These are phyloP conservation scores for Cyanoramphus novaezelandiae DNA, from an alignment of 2,113 vertebrate species.

Conservation along the genomic window DNA sequence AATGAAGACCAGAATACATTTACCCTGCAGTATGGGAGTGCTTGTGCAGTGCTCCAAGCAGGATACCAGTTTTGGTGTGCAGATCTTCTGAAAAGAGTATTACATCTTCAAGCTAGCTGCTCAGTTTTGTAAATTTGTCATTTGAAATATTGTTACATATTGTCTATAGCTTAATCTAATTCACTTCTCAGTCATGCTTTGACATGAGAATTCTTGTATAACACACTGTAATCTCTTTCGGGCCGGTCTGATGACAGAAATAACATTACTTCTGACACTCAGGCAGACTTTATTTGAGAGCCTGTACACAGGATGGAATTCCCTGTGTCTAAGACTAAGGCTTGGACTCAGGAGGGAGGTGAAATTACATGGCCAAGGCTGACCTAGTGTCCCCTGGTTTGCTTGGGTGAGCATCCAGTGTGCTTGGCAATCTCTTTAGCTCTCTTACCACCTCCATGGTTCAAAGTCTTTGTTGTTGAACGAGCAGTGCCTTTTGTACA, in stretches of 20 bases:
- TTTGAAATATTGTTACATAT: neutral
- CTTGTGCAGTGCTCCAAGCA: neutral
- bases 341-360: neutral
- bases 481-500: neutral
- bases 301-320: neutral
- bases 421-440: neutral
- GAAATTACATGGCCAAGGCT: neutral
- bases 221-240: neutral
- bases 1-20: neutral
- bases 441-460: neutral
- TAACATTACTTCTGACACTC: neutral
- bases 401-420: neutral
- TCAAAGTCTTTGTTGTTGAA: neutral
- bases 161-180: neutral
- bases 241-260: neutral
- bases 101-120: neutral
- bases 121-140: neutral
- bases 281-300: neutral
- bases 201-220: neutral
- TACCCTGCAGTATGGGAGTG: neutral
- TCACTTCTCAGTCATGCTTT: neutral
- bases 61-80: neutral
- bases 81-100: neutral
- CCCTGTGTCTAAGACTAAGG: neutral
- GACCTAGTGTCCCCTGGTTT: neutral